These are phyloP conservation scores for Archegozetes longisetosus DNA, from an alignment of 1,140 invertebrate species.

Conservation along the genomic window DNA sequence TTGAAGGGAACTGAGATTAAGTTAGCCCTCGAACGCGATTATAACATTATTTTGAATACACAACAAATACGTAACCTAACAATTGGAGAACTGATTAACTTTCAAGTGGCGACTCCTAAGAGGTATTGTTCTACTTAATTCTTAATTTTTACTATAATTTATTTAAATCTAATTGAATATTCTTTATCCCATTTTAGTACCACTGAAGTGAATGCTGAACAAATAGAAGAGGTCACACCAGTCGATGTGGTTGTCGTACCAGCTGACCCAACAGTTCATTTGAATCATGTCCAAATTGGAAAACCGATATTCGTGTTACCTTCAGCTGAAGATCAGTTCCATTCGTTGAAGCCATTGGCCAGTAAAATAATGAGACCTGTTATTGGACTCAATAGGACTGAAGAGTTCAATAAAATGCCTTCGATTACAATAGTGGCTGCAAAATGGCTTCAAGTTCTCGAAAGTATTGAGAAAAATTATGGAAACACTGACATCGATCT, in stretches of 20 bases:
- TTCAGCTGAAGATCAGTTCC: slow-evolving; percentile 2
- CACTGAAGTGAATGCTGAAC: no score
- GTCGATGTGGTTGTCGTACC: slow-evolving; percentile 29
- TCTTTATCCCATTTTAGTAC: slow-evolving; percentile 20
- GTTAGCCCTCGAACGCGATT: slow-evolving; percentile 18
- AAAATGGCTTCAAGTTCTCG: neutral
- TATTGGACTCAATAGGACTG: slow-evolving; percentile 19
- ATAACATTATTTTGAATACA: slow-evolving; percentile 12
- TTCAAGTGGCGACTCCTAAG: slow-evolving; percentile 19
- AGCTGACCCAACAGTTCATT: slow-evolving; percentile 29
- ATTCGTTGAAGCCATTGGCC: neutral
- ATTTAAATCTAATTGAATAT: no score
- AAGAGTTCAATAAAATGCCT: slow-evolving; percentile 38
- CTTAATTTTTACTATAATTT: no score
- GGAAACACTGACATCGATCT: no score
- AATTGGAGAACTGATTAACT: slow-evolving; percentile 12
- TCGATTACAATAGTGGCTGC: slow-evolving; percentile 54
- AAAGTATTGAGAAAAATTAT: slow-evolving; percentile 37
- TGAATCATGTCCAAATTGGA: slow-evolving; percentile 31
- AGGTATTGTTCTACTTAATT: no score
- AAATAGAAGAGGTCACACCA: no score
- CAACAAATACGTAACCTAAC: slow-evolving; percentile 18
- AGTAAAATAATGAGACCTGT: slow-evolving; percentile 6
- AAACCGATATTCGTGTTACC: slow-evolving; percentile 15
- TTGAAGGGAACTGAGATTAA: slow-evolving; percentile 95